Evolutionary conservation across 2,797 vertebrate genomes (phyloP).

Genomic region (Gastrophryne carolinensis): DNA sequence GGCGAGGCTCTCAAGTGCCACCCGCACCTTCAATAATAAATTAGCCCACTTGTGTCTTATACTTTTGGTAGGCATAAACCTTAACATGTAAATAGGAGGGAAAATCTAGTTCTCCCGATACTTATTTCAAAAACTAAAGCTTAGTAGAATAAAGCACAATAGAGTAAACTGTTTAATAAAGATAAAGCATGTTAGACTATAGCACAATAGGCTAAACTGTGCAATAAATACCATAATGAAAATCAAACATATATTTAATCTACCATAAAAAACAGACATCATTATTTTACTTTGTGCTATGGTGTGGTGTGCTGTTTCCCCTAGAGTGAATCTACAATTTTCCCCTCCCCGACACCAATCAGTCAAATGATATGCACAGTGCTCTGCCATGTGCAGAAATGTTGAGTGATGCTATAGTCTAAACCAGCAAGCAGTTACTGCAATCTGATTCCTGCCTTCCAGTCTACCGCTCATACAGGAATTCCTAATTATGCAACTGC

Average conservation of each 20-base stretch:
- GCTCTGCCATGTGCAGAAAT: conserved; percentile 53
- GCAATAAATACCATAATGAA: conserved; percentile 3
- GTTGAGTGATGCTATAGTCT: conserved; percentile 55
- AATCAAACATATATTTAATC: conserved; percentile 13
- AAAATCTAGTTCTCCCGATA: too few relatives aligned
- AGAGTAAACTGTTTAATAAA: too few relatives aligned
- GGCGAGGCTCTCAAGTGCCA: too few relatives aligned
- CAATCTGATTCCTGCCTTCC: conserved; percentile 48
- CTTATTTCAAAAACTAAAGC: too few relatives aligned
- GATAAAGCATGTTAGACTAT: too few relatives aligned
- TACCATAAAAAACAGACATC: conserved; percentile 4
- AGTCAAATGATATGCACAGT: conserved; percentile 62
- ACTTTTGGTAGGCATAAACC: too few relatives aligned
- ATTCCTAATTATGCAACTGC: conserved; percentile 58
- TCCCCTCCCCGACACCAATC: conserved; percentile 56
- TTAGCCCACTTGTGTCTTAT: too few relatives aligned
- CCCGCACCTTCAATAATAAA: too few relatives aligned
- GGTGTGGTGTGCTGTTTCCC: not conserved
- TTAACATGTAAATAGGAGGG: too few relatives aligned
- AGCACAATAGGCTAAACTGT: too few relatives aligned
- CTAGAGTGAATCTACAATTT: conserved; percentile 49
- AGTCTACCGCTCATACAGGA: conserved; percentile 55
- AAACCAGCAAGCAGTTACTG: conserved; percentile 55
- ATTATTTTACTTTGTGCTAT: conserved; percentile 25
- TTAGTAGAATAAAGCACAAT: too few relatives aligned